A percentile compares a stretch with the other conserved stretches of the same genome.
phyloP scores from a whole-genome alignment of 2,797 vertebrate species.

The Leptoclinus maculatus region DNA sequence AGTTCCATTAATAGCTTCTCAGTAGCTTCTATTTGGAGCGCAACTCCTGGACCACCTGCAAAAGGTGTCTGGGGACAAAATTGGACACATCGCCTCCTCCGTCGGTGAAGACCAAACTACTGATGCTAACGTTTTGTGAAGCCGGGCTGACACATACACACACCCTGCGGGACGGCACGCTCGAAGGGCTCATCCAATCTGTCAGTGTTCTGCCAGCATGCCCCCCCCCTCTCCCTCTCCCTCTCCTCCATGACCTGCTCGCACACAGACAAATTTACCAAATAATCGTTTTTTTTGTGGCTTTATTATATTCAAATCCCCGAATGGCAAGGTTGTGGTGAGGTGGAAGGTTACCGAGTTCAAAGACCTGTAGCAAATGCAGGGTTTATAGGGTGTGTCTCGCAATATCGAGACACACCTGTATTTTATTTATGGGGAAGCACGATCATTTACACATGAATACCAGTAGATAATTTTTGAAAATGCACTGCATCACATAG shows the following conservation, averaged over 20 bases:
- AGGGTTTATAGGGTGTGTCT: neutral
- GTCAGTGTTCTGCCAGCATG: conserved; percentile 49
- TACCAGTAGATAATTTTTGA: neutral
- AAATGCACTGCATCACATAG: neutral
- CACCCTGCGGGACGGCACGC: conserved; percentile 47
- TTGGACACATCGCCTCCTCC: conserved; percentile 38
- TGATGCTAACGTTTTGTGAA: conserved; percentile 72
- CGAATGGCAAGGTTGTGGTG: neutral
- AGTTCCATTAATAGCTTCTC: conserved; percentile 38
- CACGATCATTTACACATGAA: neutral
- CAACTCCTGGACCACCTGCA: conserved; percentile 21
- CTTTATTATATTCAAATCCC: neutral
- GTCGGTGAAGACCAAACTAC: conserved; percentile 51
- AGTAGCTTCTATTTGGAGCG: conserved; percentile 20
- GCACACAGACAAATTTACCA: conserved; percentile 39
- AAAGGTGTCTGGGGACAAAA: conserved; percentile 42
- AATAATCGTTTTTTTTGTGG: conserved; percentile 18
- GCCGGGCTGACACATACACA: conserved; percentile 42
- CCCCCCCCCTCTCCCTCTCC: neutral
- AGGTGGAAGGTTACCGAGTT: neutral
- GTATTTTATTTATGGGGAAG: neutral
- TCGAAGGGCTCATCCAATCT: conserved; percentile 60
- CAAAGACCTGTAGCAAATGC: neutral
- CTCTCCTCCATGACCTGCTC: conserved; percentile 39
- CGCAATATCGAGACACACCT: neutral